Evolutionary conservation across 2,113 vertebrate species (phyloP), one percentile per base, ranked within the genome.

Genomic region (Picathartes gymnocephalus): DNA sequence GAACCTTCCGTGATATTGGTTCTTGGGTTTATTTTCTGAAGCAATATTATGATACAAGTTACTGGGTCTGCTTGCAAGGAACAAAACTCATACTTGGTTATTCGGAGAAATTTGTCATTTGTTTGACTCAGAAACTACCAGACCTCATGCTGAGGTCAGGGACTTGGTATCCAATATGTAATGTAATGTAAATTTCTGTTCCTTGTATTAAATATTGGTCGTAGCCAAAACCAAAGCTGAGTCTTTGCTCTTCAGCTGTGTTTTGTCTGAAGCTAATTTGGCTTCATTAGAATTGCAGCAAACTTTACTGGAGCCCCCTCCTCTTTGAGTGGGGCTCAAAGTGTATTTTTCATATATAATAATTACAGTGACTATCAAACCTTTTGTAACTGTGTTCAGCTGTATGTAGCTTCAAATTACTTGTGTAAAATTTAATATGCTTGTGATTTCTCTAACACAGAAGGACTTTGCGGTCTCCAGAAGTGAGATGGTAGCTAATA

Each of bases 11-110:
- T 80, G 77, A 44, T 76, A 42, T 19, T 71, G 50, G 64, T 72
- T 95, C 60, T 62, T 64, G 53, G 73, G 61, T 92, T 91, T 90
- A 57, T 96, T 97, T 88, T 84, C 83, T 86, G 95, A 95, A 98
- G 98, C 98, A 98, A 97, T 97, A 97, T 81, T 69, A 50, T 35
- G 60, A 79, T 62, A 33, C 30, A 86, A 86, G 60, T 93, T 89
- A 87, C 65, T 47, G 86, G 66, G 81, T 78, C 62, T 14, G 0
- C 86, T 86, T 94, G 79, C 61, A 80, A 92, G 93, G 91, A 82
- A 80, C 95, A 74, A 88, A 93, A 88, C 88, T 31, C 39, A 93
- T 74, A 81, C 79, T 95, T 95, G 92, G 88, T 81, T 92, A 15
- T 93, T 90, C 60, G 86, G 79, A 79, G 31, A 51, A n/a, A 54